Conservation (phyloP, 2,888 invertebrate genomes). For the Orthosia cruda region DNA sequence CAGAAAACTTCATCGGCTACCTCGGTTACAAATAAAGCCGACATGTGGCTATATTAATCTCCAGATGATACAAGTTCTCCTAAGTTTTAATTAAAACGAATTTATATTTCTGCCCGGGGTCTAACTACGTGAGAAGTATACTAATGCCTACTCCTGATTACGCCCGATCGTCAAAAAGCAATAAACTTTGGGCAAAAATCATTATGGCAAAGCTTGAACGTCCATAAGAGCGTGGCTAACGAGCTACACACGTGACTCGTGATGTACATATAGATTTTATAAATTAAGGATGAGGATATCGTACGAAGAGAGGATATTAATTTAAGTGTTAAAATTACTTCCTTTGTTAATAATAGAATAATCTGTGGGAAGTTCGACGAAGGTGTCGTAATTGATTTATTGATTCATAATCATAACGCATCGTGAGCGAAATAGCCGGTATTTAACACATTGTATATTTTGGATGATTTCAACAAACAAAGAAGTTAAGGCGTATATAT, state of each 20-base stretch:
- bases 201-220: conserved; percentile 58
- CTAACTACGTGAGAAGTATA: conserved; percentile 64
- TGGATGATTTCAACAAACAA: conserved; percentile 15
- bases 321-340: conserved; percentile 60
- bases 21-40: conserved; percentile 46
- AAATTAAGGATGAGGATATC: conserved; percentile 67
- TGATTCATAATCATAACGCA: conserved; percentile 35
- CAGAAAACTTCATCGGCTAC: conserved; percentile 24
- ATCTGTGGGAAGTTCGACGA: conserved; percentile 37
- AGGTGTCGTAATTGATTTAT: conserved; percentile 53
- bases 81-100: conserved; percentile 71
- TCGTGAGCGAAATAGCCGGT: conserved; percentile 30
- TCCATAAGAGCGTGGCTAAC: conserved; percentile 70
- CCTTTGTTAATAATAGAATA: conserved; percentile 50
- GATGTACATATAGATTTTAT: conserved; percentile 68
- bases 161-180: conserved; percentile 71
- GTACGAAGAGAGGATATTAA: conserved; percentile 53
- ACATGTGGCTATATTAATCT: conserved; percentile 57
- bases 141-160: conserved; percentile 68
- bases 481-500: background rate
- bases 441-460: conserved; percentile 19
- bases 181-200: conserved; percentile 74
- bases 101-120: conserved; percentile 62
- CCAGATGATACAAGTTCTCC: conserved; percentile 52
- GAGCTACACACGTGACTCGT: conserved; percentile 68